These are phyloP conservation scores for Daptonema setosum DNA, from an alignment of 2,888 invertebrate species.

Conservation along the genomic window DNA sequence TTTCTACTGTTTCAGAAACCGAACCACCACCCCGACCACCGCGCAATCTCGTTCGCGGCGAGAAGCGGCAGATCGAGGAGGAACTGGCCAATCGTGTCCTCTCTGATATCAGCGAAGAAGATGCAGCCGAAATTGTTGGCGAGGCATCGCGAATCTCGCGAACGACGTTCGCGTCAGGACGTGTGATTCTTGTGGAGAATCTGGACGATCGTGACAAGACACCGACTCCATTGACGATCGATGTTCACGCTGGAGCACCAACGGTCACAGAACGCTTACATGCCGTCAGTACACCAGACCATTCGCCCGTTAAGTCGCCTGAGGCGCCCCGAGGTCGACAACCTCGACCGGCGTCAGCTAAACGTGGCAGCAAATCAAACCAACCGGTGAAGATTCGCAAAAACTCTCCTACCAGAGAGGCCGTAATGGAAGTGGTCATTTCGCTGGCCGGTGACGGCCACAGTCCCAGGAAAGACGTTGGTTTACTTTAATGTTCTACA, in stretches of 20 bases:
- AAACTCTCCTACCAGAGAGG: constrained; percentile 6
- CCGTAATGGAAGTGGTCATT: constrained; percentile 14
- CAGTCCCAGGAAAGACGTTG: too few species aligned
- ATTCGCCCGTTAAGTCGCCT: neutral
- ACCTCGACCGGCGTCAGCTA: neutral
- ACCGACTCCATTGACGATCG: neutral
- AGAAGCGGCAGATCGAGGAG: constrained; percentile 19
- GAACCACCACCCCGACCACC: neutral
- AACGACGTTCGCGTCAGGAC: too few species aligned
- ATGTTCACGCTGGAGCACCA: neutral
- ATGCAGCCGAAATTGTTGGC: constrained; percentile 1
- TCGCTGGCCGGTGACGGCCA: too few species aligned
- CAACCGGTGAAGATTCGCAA: constrained; percentile 6
- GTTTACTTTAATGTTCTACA: too few species aligned
- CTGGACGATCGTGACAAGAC: neutral
- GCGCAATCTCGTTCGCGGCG: neutral
- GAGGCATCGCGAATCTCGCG: neutral
- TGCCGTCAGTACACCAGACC: neutral
- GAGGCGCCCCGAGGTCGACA: neutral
- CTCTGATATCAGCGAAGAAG: constrained; percentile 23
- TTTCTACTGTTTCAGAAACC: neutral
- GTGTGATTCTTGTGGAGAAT: too few species aligned
- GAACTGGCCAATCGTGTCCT: constrained; percentile 26
- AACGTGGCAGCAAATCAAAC: constrained; percentile 5
- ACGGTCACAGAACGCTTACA: neutral